Evolutionary conservation across 2,888 invertebrate species (phyloP), one percentile per base, ranked within the genome.

Genomic region (Galeopsomyia nigrocyanea): DNA sequence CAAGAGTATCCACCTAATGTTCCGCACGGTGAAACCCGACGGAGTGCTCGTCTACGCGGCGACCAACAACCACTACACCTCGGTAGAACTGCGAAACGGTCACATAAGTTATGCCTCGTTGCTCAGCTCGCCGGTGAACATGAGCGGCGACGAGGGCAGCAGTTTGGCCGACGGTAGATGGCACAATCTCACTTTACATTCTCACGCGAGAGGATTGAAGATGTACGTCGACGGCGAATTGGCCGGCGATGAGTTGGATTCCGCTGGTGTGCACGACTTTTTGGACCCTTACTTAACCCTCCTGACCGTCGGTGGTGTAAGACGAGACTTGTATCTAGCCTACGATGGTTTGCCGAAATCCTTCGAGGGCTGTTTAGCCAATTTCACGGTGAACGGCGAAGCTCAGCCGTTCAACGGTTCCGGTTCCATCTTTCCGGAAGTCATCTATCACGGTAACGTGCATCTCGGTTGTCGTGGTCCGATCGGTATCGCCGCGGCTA

Each of bases 341-440:
- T 88, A 89, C 53, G 81, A 83, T 26, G 82, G 85, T 14, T 86
- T 87, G 61, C 89, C 90, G 16, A 88, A 88, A 83, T 92, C 90
- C 78, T 97, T 97, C 83, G 93, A 94, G 87, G 98, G 98, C 1
- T 98, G 98, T 81, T 87, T 98, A 73, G 93, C 94, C 0, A 95
- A 96, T 83, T 95, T 98, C 82, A 92, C 93, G 3, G 90, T 98
- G 21, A 96, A 98, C 82, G 93, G 93, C 80, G 95, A 97, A 87
- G 89, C 95, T 53, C 95, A 97, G 84, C 95, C 97, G 0, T 92
- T 97, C 83, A 94, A 93, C 82, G 96, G 96, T 0, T 93, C 94
- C 3, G 96, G 96, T 69, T 93, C 92, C 78, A 91, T 96, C 72
- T 94, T 95, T 78, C 89, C 89, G 72, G 92, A 94, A 74, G 91